Evolutionary conservation across 1,140 invertebrate species (phyloP).

Genomic region (Nebria ingens): DNA sequence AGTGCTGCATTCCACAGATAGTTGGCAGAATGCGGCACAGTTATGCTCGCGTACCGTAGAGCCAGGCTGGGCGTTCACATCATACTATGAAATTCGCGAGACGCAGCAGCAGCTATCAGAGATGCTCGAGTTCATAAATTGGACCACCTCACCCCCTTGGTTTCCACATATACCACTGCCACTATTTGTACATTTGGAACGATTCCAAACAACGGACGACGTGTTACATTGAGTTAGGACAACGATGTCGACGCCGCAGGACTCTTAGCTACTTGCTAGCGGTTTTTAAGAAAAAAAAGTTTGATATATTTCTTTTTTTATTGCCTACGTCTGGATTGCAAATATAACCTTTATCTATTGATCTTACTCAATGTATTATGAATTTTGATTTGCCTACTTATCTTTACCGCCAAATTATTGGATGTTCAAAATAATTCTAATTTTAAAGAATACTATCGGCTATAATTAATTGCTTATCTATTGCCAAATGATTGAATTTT

Average conservation of each 20-base stretch:
- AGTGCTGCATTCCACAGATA: background rate
- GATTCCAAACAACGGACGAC: constrained; percentile 3
- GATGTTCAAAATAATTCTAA: background rate
- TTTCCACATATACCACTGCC: background rate
- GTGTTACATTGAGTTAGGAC: constrained; percentile 3
- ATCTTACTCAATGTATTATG: background rate
- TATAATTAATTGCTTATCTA: no score
- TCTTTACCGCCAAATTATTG: background rate
- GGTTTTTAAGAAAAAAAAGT: background rate
- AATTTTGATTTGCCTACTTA: background rate
- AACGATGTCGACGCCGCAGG: constrained; percentile 3
- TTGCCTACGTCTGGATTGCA: background rate
- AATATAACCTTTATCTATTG: background rate
- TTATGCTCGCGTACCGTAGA: background rate
- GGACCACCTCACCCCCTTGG: no score
- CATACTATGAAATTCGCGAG: background rate
- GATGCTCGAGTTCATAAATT: constrained; percentile 9
- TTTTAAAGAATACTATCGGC: no score
- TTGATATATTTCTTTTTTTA: background rate
- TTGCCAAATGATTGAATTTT: no score
- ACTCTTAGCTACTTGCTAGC: background rate
- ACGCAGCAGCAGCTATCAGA: background rate
- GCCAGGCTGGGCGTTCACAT: background rate
- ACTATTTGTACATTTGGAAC: background rate
- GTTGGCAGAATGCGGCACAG: background rate